Conservation (phyloP, 2,888 invertebrate genomes). For the Molorchus minor region DNA sequence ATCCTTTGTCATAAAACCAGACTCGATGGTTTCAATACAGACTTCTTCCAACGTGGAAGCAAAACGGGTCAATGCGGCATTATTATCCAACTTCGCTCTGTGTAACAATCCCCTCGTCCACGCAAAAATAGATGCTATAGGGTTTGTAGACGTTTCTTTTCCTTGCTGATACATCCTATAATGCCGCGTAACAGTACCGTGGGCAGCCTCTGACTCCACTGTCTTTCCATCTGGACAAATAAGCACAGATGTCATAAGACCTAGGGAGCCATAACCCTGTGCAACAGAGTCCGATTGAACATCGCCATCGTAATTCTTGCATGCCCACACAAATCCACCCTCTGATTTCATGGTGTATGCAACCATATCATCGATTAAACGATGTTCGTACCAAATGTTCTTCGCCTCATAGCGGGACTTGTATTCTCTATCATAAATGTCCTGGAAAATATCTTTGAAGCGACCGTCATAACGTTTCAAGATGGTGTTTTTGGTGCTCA, state of each 20-base stretch:
- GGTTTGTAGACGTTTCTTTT: slow-evolving; percentile 98
- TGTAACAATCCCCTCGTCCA: slow-evolving; percentile 90
- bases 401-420: slow-evolving; percentile 83
- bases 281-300: slow-evolving; percentile 99
- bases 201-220: slow-evolving; percentile 97
- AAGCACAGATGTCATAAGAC: slow-evolving; percentile 97
- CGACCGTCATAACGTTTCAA: slow-evolving; percentile 95
- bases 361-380: slow-evolving; percentile 99
- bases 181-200: slow-evolving; percentile 76
- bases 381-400: slow-evolving; percentile 97
- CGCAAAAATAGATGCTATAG: slow-evolving; percentile 98
- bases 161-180: slow-evolving; percentile 86
- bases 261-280: slow-evolving; percentile 95
- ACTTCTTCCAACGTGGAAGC: slow-evolving; percentile 88
- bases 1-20: slow-evolving; percentile 97
- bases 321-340: slow-evolving; percentile 99
- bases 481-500: slow-evolving; percentile 97
- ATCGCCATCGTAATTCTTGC: slow-evolving; percentile 99
- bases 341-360: slow-evolving; percentile 98
- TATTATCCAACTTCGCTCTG: slow-evolving; percentile 92
- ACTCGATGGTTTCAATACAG: slow-evolving; percentile 94
- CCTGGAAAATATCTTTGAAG: slow-evolving; percentile 97
- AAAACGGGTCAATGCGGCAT: slow-evolving; percentile 78
- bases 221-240: slow-evolving; percentile 98
- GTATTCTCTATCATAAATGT: slow-evolving; percentile 90